Conservation (phyloP, 2,888 invertebrate species). For the Macroteleia sp. region DNA sequence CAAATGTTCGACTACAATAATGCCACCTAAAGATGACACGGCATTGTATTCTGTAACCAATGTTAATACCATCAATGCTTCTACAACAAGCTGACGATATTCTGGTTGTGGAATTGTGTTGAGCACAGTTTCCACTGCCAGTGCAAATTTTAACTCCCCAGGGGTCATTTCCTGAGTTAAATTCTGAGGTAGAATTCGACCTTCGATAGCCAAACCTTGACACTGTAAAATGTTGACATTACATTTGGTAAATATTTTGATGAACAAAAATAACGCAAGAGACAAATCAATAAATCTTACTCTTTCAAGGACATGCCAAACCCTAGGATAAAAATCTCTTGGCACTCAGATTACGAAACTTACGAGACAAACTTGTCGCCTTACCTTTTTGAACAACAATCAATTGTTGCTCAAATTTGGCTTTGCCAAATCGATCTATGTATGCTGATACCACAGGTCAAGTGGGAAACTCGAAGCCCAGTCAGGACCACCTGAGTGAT, state of each 20-base stretch:
- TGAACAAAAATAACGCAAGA: neutral
- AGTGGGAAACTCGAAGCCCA: no score
- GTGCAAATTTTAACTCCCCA: conserved; percentile 98
- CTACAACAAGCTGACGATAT: conserved; percentile 97
- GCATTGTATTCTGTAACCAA: conserved; percentile 95
- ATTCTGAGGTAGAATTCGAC: conserved; percentile 94
- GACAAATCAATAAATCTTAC: conserved; percentile 83
- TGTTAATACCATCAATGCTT: conserved; percentile 98
- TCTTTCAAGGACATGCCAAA: conserved; percentile 95
- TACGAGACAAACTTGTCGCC: no score
- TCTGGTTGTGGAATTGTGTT: conserved; percentile 99
- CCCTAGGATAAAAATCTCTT: conserved; percentile 96
- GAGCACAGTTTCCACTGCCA: conserved; percentile 97
- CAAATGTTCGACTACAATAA: conserved; percentile 94
- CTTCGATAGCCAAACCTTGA: conserved; percentile 96
- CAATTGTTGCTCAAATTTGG: no score
- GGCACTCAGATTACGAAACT: no score
- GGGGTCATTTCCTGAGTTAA: conserved; percentile 99
- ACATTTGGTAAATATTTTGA: neutral
- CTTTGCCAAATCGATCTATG: no score
- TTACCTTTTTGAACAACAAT: no score
- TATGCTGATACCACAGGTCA: no score
- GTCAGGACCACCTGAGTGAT: no score
- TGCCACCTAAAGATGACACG: conserved; percentile 89
- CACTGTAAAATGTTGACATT: conserved; percentile 86